A percentile compares a stretch with the other conserved stretches of the same genome.
Conservation (phyloP, 2,797 vertebrate species). For the Oreonectes daqikongensis region DNA sequence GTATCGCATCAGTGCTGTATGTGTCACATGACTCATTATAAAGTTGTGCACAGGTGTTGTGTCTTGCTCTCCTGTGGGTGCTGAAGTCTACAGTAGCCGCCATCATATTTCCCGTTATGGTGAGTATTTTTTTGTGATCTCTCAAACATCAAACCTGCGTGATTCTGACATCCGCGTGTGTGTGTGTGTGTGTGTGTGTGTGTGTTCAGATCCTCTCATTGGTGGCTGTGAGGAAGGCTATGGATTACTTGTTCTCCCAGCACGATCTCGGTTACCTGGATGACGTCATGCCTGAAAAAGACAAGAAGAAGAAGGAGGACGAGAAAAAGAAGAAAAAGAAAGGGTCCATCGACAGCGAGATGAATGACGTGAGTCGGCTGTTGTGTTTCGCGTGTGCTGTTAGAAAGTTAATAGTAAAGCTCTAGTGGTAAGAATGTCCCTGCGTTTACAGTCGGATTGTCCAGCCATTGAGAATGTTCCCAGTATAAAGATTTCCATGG, state of each 20-base stretch:
- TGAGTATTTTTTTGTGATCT: slow-evolving; percentile 63
- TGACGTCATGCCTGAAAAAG: slow-evolving; percentile 98
- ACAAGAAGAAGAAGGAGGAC: slow-evolving; percentile 99
- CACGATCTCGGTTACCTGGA: slow-evolving; percentile 97
- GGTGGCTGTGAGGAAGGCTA: slow-evolving; percentile 94
- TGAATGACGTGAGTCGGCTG: slow-evolving; percentile 85
- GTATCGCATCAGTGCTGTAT: neutral
- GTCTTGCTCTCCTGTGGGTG: slow-evolving; percentile 93
- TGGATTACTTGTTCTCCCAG: slow-evolving; percentile 98
- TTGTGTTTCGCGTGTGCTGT: neutral
- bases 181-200: slow-evolving; percentile 56
- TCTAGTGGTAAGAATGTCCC: slow-evolving; percentile 32
- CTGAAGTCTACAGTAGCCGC: slow-evolving; percentile 98
- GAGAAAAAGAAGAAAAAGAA: slow-evolving; percentile 96
- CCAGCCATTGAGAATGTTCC: slow-evolving; percentile 85
- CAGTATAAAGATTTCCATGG: slow-evolving; percentile 99
- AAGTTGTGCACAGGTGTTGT: slow-evolving; percentile 71
- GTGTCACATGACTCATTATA: neutral
- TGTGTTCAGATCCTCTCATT: slow-evolving; percentile 87
- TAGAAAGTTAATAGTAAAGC: neutral
- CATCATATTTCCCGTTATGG: slow-evolving; percentile 98
- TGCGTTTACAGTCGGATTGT: slow-evolving; percentile 56
- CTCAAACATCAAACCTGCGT: neutral
- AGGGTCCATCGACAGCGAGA: slow-evolving; percentile 92
- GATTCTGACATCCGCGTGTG: slow-evolving; percentile 25